A percentile compares a stretch with the other conserved stretches of the same genome.
Evolutionary conservation across 2,888 invertebrate species (phyloP).

Genomic region (Thecocarcelia acutangulata): DNA sequence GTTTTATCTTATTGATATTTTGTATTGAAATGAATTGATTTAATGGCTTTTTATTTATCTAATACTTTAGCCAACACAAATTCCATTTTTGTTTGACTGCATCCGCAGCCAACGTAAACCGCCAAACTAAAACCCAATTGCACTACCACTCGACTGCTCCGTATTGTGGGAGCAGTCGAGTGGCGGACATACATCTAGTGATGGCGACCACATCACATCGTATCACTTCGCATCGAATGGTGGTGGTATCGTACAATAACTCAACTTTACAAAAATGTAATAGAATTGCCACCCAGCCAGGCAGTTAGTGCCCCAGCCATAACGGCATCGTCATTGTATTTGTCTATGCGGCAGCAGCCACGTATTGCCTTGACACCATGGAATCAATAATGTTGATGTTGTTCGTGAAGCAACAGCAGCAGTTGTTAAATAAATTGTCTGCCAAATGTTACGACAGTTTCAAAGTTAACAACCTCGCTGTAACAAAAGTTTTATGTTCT

Average conservation of each 20-base stretch:
- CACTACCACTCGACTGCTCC: neutral
- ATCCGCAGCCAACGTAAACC: slow-evolving; percentile 38
- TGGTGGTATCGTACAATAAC: neutral
- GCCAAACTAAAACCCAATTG: slow-evolving; percentile 24
- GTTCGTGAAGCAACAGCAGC: slow-evolving; percentile 12
- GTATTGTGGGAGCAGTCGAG: neutral
- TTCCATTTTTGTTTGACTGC: slow-evolving; percentile 42
- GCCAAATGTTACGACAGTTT: slow-evolving; percentile 61
- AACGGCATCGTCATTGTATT: slow-evolving; percentile 5
- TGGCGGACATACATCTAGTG: neutral
- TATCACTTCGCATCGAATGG: slow-evolving; percentile 8
- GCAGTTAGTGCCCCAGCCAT: neutral
- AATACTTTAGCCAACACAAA: slow-evolving; percentile 54
- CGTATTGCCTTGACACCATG: slow-evolving; percentile 44
- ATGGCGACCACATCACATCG: slow-evolving; percentile 15
- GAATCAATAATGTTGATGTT: slow-evolving; percentile 55
- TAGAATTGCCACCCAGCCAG: no score
- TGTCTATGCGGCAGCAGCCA: slow-evolving; percentile 35
- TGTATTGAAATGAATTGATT: slow-evolving; percentile 61
- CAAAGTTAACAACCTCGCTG: slow-evolving; percentile 51
- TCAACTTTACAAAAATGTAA: slow-evolving; percentile 19
- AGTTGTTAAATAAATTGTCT: slow-evolving; percentile 60
- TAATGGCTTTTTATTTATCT: slow-evolving; percentile 64
- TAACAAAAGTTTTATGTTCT: slow-evolving; percentile 27
- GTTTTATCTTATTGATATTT: slow-evolving; percentile 56